Conservation (phyloP, 2,113 vertebrate species). For the Pantherophis guttatus region DNA sequence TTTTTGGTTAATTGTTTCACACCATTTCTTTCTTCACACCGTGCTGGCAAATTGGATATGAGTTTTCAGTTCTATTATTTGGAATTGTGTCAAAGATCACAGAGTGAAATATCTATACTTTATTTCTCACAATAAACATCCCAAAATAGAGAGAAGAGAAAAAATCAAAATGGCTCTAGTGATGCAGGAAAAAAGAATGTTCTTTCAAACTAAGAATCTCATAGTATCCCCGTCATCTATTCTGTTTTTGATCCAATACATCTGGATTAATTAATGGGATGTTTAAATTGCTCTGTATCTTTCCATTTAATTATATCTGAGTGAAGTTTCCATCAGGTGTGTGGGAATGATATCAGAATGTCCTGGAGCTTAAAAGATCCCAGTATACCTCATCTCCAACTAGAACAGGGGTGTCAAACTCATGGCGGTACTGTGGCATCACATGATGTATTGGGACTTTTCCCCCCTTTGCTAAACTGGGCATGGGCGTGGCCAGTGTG, state of each 20-base stretch:
- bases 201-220: constrained; percentile 18
- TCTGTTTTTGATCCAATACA: background rate
- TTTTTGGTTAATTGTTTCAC: constrained; percentile 70
- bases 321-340: background rate
- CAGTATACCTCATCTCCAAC: background rate
- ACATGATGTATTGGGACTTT: too few species aligned
- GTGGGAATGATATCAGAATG: background rate
- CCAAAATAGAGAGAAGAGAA: constrained; percentile 22
- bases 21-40: constrained; percentile 59
- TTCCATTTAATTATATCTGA: background rate
- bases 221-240: background rate
- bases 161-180: constrained; percentile 11
- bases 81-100: constrained; percentile 57
- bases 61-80: constrained; percentile 48
- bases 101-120: constrained; percentile 18
- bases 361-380: background rate
- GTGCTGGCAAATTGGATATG: constrained; percentile 59
- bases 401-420: too few species aligned
- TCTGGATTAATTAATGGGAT: background rate
- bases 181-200: constrained; percentile 15
- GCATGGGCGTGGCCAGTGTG: too few species aligned
- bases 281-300: background rate
- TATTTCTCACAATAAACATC: constrained; percentile 28
- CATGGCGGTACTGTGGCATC: too few species aligned
- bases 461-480: too few species aligned